phyloP scores from a whole-genome alignment of 1,140 invertebrate species.

The Trinorchestia longiramus region DNA sequence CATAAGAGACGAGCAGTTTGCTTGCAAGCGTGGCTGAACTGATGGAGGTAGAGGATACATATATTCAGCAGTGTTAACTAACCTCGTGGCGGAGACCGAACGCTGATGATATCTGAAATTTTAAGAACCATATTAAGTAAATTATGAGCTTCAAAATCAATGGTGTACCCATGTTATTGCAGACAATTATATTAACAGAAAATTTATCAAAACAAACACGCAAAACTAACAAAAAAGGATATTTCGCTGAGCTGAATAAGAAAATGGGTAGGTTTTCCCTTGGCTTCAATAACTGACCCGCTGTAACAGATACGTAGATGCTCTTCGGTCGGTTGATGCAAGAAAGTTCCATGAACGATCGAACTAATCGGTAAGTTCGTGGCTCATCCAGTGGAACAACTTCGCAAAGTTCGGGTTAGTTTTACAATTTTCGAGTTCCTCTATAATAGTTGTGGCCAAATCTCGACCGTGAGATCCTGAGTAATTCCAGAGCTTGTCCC shows the following conservation, averaged over 20 bases:
- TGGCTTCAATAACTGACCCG: background rate
- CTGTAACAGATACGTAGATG: background rate
- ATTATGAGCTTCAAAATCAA: too few relatives aligned
- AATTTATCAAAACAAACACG: background rate
- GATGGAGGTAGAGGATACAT: too few relatives aligned
- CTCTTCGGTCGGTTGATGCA: background rate
- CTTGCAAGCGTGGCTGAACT: background rate
- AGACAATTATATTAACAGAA: background rate
- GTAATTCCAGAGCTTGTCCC: slow-evolving; percentile 30
- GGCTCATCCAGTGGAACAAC: background rate
- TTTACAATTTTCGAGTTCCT: background rate
- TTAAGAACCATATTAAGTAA: background rate
- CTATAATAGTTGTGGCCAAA: slow-evolving; percentile 18
- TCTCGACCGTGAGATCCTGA: slow-evolving; percentile 27
- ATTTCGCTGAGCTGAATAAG: background rate
- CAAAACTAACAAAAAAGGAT: background rate
- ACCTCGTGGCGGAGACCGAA: background rate
- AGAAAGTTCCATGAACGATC: background rate
- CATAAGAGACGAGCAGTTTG: too few relatives aligned
- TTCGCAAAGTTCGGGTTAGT: background rate
- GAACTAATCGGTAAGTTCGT: background rate
- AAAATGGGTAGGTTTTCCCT: background rate
- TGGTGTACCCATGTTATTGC: background rate
- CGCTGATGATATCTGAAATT: background rate
- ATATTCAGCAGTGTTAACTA: too few relatives aligned